These are phyloP conservation scores for Parapristionchus giblindavisi DNA, from an alignment of 2,888 invertebrate species.

Conservation along the genomic window DNA sequence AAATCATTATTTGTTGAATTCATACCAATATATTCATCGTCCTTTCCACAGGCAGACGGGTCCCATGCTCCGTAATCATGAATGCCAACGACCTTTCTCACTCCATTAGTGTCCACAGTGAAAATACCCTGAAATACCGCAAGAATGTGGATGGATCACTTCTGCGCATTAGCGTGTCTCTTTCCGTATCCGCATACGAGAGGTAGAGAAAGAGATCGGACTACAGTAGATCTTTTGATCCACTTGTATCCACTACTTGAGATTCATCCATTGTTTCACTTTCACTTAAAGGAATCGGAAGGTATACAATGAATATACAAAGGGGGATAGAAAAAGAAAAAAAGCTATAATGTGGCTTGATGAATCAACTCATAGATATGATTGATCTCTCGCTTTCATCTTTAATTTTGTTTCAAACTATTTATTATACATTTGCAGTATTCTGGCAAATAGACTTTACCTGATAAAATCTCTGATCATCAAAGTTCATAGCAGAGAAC, in stretches of 20 bases:
- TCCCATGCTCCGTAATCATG: conserved; percentile 69
- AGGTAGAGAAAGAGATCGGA: background rate
- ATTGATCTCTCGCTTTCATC: too few species aligned
- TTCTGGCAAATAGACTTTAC: too few species aligned
- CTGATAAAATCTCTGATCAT: conserved; percentile 68
- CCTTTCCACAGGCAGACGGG: conserved; percentile 63
- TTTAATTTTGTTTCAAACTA: too few species aligned
- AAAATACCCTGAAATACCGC: conserved; percentile 65
- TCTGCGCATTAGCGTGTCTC: background rate
- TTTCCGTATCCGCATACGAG: background rate
- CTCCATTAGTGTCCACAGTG: conserved; percentile 65
- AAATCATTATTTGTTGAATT: background rate
- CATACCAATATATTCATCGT: conserved; percentile 68
- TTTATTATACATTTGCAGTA: too few species aligned
- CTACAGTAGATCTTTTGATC: too few species aligned
- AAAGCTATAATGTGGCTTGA: too few species aligned
- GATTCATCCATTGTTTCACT: too few species aligned
- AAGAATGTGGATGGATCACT: background rate
- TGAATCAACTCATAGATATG: too few species aligned
- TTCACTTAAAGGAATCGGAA: too few species aligned
- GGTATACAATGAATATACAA: too few species aligned
- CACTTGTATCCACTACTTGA: too few species aligned
- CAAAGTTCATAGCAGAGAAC: conserved; percentile 68
- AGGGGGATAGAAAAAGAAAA: too few species aligned
- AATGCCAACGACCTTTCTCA: conserved; percentile 65